A percentile compares a stretch with the other conserved stretches of the same genome.
Evolutionary conservation across 2,797 vertebrate species (phyloP).

Genomic region (Hydrophis major): DNA sequence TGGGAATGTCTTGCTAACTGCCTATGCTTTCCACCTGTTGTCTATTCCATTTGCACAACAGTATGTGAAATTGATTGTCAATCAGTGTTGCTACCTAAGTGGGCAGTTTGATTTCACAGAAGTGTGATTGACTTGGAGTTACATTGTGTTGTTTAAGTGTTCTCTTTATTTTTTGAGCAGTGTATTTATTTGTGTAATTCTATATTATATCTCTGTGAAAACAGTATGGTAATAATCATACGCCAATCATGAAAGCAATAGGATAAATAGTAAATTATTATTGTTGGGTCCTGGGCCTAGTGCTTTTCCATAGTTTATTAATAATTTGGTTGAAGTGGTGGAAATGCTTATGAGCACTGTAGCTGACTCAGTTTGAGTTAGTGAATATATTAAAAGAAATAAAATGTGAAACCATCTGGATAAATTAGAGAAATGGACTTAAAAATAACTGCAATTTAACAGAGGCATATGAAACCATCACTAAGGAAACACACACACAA

Average conservation of each 20-base stretch:
- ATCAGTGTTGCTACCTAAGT: too few relatives aligned
- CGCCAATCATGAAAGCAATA: background rate
- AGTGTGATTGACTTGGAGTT: too few relatives aligned
- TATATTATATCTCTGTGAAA: too few relatives aligned
- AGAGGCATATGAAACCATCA: background rate
- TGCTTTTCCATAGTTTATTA: background rate
- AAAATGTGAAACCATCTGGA: background rate
- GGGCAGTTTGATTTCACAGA: too few relatives aligned
- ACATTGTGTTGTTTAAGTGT: too few relatives aligned
- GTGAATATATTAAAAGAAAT: background rate
- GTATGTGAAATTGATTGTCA: too few relatives aligned
- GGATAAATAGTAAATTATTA: background rate
- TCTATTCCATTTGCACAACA: too few relatives aligned
- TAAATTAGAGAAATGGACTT: background rate
- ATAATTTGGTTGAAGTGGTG: background rate
- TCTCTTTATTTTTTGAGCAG: too few relatives aligned
- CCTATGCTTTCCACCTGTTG: too few relatives aligned
- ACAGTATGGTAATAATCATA: too few relatives aligned
- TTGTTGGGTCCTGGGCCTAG: background rate
- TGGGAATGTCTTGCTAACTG: too few relatives aligned
- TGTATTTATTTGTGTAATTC: too few relatives aligned
- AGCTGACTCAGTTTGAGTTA: background rate
- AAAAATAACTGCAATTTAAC: background rate
- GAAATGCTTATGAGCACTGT: background rate
- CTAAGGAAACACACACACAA: background rate